Percentiles rank a stretch among this genome's conserved stretches.
These are phyloP conservation scores for Muricea muricata DNA, from an alignment of 92 coral and sea anemone species.

Conservation along the genomic window DNA sequence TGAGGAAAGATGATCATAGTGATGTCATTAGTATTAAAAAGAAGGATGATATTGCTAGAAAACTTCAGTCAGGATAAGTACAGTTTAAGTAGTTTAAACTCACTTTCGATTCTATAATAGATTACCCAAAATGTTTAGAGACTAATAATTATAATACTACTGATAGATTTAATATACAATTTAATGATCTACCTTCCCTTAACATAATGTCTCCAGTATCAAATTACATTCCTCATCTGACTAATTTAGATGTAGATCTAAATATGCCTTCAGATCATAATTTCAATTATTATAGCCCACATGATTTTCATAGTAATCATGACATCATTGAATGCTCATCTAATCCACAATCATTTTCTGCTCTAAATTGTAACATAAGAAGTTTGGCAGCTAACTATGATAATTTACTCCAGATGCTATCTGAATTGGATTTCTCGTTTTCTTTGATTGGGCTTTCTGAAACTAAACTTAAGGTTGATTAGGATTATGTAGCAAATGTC, in stretches of 20 bases:
- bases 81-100: too few species aligned
- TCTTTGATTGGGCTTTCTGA: conserved; percentile 61
- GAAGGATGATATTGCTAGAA: background rate
- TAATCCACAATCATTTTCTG: background rate
- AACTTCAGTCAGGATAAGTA: too few species aligned
- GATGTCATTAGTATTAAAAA: background rate
- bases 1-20: background rate
- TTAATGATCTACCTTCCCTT: conserved; percentile 19
- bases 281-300: conserved; percentile 25
- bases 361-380: conserved; percentile 30
- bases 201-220: conserved; percentile 31
- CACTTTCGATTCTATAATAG: background rate
- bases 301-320: conserved; percentile 32
- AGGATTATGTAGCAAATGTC: background rate
- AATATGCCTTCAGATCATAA: conserved; percentile 43
- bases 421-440: conserved; percentile 57
- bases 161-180: background rate
- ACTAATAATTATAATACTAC: background rate
- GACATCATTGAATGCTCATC: conserved; percentile 18
- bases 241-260: conserved; percentile 16
- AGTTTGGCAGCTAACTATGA: conserved; percentile 55
- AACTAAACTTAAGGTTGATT: conserved; percentile 46
- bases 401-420: conserved; percentile 54
- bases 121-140: background rate
- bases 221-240: conserved; percentile 41